A percentile compares a stretch with the other conserved stretches of the same genome.
These are phyloP conservation scores for Psittacula echo DNA, from an alignment of 2,797 vertebrate species.

Conservation along the genomic window DNA sequence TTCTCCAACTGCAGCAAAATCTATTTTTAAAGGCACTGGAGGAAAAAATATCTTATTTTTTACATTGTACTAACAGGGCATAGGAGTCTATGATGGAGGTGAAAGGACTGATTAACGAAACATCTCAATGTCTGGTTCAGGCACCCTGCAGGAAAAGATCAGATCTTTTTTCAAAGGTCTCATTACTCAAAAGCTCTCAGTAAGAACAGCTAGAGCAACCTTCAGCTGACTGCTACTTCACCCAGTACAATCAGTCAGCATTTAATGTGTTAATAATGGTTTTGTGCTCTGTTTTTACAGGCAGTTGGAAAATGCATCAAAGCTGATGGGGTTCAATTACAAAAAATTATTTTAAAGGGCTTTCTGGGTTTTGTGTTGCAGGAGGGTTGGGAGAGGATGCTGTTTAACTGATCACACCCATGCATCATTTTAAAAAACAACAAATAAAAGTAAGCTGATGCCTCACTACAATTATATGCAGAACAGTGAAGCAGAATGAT, in stretches of 20 bases:
- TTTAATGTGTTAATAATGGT: neutral
- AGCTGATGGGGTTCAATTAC: neutral
- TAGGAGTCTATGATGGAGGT: neutral
- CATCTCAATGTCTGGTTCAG: neutral
- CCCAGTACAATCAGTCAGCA: neutral
- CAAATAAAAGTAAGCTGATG: neutral
- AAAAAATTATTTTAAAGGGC: neutral
- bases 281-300: neutral
- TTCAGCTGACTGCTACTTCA: neutral
- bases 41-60: neutral
- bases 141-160: neutral
- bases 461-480: neutral
- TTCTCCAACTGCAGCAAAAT: neutral
- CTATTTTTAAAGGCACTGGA: neutral
- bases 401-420: neutral
- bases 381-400: neutral
- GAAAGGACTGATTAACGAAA: neutral
- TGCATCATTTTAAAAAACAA: neutral
- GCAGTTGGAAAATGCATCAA: neutral
- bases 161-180: neutral
- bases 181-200: neutral
- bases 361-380: neutral
- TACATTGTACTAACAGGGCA: neutral
- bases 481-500: neutral
- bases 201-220: neutral